Conservation (phyloP, 1,140 invertebrate genomes). For the Pogonomyrmex barbatus region DNA sequence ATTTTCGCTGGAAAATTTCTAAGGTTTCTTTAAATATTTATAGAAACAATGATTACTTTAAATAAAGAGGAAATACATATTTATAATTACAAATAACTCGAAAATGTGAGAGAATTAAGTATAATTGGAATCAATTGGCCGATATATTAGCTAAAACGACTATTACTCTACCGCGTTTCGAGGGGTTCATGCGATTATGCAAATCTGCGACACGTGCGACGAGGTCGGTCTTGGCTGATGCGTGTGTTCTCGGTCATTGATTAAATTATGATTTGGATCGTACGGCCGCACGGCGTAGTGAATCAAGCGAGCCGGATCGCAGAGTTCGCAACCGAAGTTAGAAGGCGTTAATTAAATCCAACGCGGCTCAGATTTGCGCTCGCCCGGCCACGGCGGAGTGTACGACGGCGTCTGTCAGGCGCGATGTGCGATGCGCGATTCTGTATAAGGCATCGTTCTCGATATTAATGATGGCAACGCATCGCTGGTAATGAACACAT, state of each 20-base stretch:
- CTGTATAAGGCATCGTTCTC: conserved; percentile 70
- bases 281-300: background rate
- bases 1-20: background rate
- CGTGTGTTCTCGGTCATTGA: conserved; percentile 16
- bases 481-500: conserved; percentile 73
- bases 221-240: background rate
- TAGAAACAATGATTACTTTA: background rate
- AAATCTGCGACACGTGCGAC: conserved; percentile 36
- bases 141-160: background rate
- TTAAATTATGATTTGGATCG: conserved; percentile 61
- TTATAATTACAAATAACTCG: background rate
- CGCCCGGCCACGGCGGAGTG: background rate
- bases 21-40: background rate
- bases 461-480: conserved; percentile 73
- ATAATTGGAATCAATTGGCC: background rate
- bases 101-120: background rate
- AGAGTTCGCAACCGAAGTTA: background rate
- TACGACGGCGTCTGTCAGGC: conserved; percentile 24
- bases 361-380: conserved; percentile 41
- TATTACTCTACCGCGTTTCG: background rate
- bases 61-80: background rate
- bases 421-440: conserved; percentile 31
- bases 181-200: conserved; percentile 34
- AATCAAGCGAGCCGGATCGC: background rate
- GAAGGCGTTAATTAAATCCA: conserved; percentile 60